These are phyloP conservation scores for Phalloptychus januarius DNA, from an alignment of 2,797 vertebrate genomes.

Conservation along the genomic window DNA sequence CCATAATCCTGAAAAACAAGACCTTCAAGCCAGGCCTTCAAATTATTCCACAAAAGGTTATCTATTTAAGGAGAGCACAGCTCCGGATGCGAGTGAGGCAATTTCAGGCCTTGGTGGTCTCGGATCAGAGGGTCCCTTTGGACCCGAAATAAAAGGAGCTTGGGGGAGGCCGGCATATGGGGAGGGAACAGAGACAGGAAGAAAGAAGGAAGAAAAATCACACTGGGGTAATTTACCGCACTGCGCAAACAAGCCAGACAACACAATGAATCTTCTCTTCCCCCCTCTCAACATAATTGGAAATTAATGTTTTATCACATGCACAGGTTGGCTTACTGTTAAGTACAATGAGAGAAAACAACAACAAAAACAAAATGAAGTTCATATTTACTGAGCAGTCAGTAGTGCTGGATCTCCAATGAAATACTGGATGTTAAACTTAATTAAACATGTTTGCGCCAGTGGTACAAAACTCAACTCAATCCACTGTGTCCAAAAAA, in stretches of 20 bases:
- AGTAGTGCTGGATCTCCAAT: constrained; percentile 8
- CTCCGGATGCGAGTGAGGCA: constrained; percentile 59
- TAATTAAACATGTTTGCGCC: constrained; percentile 14
- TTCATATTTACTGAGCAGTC: not conserved
- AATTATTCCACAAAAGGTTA: constrained; percentile 44
- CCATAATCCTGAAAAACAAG: constrained; percentile 24
- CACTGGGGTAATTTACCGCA: constrained; percentile 77
- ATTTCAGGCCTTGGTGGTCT: constrained; percentile 59
- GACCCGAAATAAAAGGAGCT: constrained; percentile 30
- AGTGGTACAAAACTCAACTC: not conserved
- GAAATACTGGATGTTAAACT: constrained; percentile 8
- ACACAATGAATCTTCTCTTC: constrained; percentile 67
- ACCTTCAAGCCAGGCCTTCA: constrained; percentile 46
- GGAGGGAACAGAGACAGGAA: constrained; percentile 56
- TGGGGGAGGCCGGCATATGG: constrained; percentile 61
- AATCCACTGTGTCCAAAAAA: not conserved
- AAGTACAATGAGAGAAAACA: constrained; percentile 28
- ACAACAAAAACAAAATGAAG: not conserved
- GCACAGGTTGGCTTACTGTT: constrained; percentile 44
- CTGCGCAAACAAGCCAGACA: constrained; percentile 72
- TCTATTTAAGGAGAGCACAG: constrained; percentile 40
- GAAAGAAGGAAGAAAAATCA: constrained; percentile 67
- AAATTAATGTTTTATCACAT: constrained; percentile 67
- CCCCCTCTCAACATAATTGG: constrained; percentile 56
- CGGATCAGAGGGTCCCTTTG: constrained; percentile 56